Evolutionary conservation across 2,888 invertebrate genomes (phyloP).

Genomic region (Ectemnius cavifrons): DNA sequence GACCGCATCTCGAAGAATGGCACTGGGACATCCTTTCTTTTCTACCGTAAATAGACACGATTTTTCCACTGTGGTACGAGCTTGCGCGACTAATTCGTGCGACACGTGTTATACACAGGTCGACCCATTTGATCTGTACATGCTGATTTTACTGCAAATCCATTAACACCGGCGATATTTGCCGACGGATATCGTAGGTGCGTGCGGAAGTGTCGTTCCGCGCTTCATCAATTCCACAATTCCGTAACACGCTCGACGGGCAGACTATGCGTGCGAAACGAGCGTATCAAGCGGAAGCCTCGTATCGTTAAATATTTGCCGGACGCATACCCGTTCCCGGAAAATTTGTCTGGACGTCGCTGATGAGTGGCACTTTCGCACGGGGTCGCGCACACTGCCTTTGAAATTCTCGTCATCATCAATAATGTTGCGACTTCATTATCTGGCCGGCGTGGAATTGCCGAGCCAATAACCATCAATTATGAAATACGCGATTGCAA

Average conservation of each 20-base stretch:
- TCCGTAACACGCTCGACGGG: conserved; percentile 32
- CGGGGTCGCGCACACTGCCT: conserved; percentile 8
- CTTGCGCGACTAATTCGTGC: background rate
- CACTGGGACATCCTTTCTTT: too few species aligned
- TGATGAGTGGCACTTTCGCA: background rate
- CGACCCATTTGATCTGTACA: background rate
- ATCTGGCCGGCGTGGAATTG: conserved; percentile 35
- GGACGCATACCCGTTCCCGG: background rate
- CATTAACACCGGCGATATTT: conserved; percentile 40
- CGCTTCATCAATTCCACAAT: conserved; percentile 46
- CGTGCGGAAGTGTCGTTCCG: conserved; percentile 34
- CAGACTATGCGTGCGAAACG: background rate
- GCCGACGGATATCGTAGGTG: conserved; percentile 31
- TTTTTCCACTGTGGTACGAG: too few species aligned
- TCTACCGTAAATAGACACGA: too few species aligned
- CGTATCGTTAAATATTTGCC: background rate
- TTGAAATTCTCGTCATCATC: conserved; percentile 16
- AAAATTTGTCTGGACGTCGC: conserved; percentile 2
- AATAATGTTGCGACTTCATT: conserved; percentile 43
- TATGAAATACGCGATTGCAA: conserved; percentile 8
- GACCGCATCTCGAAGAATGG: too few species aligned
- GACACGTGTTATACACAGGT: conserved; percentile 13
- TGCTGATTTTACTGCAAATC: conserved; percentile 40
- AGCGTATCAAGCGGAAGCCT: background rate
- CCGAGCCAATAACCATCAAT: conserved; percentile 43